phyloP scores from a whole-genome alignment of 2,888 invertebrate species.

The Cryptophagus acutangulus region DNA sequence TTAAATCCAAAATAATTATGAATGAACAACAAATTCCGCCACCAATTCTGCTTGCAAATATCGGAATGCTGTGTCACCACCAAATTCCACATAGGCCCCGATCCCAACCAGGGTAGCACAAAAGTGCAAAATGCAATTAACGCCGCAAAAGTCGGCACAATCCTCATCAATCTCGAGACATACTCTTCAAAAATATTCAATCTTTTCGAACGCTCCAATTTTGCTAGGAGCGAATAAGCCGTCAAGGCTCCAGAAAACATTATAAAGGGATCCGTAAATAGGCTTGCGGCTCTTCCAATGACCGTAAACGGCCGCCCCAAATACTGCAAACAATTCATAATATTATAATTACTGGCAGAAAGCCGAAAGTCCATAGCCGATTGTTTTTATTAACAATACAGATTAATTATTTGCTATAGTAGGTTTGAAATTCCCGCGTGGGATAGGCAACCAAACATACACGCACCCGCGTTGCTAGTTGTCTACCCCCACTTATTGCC shows the following conservation, averaged over 20 bases:
- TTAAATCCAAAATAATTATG: constrained; percentile 70
- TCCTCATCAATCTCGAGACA: constrained; percentile 57
- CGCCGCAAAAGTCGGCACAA: constrained; percentile 61
- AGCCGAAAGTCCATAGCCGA: no score
- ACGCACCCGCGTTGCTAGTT: no score
- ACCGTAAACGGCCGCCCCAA: constrained; percentile 63
- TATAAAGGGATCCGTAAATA: constrained; percentile 68
- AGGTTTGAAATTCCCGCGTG: no score
- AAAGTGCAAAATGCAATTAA: constrained; percentile 64
- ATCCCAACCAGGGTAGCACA: constrained; percentile 57
- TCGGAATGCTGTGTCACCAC: constrained; percentile 63
- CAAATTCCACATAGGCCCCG: constrained; percentile 66
- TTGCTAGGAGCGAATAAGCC: constrained; percentile 58
- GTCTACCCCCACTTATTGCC: no score
- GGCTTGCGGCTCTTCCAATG: constrained; percentile 61
- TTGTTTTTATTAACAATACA: not conserved
- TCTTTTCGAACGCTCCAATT: constrained; percentile 52
- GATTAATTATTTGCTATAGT: not conserved
- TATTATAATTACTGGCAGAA: no score
- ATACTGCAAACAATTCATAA: constrained; percentile 44
- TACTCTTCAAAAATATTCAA: constrained; percentile 59
- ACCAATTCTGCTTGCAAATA: constrained; percentile 65
- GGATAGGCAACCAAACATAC: no score
- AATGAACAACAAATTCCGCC: constrained; percentile 65
- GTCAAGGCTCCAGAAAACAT: constrained; percentile 66